These are phyloP conservation scores for Ommatoiulus sabulosus DNA, from an alignment of 2,888 invertebrate species.

Conservation along the genomic window DNA sequence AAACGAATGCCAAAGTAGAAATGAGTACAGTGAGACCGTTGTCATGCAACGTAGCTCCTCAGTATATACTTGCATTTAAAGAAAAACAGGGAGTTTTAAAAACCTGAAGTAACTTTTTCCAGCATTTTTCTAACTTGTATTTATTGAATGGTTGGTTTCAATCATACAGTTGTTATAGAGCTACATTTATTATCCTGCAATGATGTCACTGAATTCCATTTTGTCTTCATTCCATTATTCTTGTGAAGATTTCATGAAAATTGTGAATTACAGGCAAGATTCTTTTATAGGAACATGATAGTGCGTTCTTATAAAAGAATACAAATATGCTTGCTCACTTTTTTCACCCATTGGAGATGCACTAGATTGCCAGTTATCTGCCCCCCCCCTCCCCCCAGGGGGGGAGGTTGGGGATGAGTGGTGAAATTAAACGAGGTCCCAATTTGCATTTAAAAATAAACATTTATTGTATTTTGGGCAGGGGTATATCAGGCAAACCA, in stretches of 20 bases:
- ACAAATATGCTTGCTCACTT: no score
- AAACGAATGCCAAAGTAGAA: background rate
- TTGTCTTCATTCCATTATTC: background rate
- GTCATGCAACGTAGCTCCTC: background rate
- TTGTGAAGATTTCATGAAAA: background rate
- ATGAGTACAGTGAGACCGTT: background rate
- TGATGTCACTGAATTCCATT: background rate
- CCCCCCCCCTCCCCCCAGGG: no score
- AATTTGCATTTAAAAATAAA: background rate
- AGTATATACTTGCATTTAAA: background rate
- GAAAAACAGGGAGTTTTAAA: conserved; percentile 11
- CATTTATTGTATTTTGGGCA: background rate
- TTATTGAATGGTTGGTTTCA: background rate
- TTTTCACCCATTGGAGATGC: background rate
- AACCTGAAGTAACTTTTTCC: background rate
- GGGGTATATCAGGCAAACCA: no score
- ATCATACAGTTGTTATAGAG: background rate
- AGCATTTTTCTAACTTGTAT: conserved; percentile 14
- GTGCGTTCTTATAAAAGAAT: no score
- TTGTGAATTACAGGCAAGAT: background rate
- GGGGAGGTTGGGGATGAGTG: no score
- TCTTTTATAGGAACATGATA: no score
- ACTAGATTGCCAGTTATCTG: background rate
- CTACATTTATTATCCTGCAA: background rate
- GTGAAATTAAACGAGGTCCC: background rate